phyloP scores from a whole-genome alignment of 2,113 vertebrate species.

The Caloenas nicobarica region DNA sequence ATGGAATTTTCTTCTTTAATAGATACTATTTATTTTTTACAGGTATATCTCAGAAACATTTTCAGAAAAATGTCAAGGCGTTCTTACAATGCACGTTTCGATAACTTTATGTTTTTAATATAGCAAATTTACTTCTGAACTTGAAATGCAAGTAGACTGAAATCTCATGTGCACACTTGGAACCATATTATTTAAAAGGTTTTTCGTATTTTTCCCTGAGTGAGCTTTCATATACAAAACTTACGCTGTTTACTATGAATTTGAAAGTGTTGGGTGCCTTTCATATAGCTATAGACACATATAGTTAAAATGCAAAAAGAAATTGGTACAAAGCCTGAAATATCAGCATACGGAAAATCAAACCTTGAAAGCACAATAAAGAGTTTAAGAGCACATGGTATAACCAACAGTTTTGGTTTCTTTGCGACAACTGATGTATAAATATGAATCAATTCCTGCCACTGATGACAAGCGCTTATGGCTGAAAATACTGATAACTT shows the following conservation, averaged over 20 bases:
- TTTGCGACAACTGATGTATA: background rate
- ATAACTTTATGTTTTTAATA: background rate
- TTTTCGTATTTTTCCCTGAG: background rate
- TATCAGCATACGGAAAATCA: background rate
- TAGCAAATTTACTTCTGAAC: background rate
- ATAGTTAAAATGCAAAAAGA: background rate
- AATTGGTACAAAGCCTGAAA: background rate
- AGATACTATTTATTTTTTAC: background rate
- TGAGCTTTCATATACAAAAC: background rate
- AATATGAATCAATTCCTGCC: background rate
- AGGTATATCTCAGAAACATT: background rate
- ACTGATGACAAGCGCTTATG: background rate
- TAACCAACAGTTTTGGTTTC: background rate
- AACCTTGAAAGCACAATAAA: background rate
- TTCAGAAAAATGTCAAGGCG: background rate
- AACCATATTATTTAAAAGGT: background rate
- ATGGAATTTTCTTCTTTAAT: background rate
- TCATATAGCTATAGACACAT: background rate
- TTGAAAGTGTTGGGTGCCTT: background rate
- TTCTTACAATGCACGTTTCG: background rate
- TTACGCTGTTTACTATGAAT: background rate
- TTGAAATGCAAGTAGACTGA: background rate
- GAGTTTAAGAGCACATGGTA: background rate
- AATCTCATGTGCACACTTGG: background rate
- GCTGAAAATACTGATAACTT: background rate